These are phyloP conservation scores for Irena cyanogastra DNA, from an alignment of 2,113 vertebrate species.

Conservation along the genomic window DNA sequence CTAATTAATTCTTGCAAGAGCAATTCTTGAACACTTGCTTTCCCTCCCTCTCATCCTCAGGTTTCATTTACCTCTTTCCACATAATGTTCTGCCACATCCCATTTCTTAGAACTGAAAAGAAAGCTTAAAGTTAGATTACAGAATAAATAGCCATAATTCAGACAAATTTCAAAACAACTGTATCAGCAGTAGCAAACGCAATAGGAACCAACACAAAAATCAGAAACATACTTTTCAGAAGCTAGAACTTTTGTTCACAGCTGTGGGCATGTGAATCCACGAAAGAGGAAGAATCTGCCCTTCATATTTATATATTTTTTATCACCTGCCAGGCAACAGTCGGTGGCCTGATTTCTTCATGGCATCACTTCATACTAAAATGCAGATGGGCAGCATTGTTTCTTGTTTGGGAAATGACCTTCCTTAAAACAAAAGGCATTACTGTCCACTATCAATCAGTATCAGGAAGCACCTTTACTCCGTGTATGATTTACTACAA, in stretches of 20 bases:
- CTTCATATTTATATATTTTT: not conserved
- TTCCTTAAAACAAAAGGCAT: not conserved
- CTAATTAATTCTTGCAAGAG: not conserved
- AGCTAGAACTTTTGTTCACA: not conserved
- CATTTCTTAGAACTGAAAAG: slow-evolving; percentile 89
- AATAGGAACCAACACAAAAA: not conserved
- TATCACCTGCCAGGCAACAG: not conserved
- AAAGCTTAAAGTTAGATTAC: slow-evolving; percentile 7
- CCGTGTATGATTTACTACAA: not conserved
- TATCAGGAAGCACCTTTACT: not conserved
- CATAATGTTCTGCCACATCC: slow-evolving; percentile 91
- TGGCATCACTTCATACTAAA: not conserved
- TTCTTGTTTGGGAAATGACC: not conserved
- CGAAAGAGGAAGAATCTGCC: not conserved
- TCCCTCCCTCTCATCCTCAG: not conserved
- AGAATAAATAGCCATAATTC: not conserved
- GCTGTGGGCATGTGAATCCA: not conserved
- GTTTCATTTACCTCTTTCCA: slow-evolving; percentile 91
- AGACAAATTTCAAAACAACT: not conserved
- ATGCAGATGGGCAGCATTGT: not conserved
- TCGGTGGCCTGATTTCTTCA: not conserved
- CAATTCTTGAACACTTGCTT: not conserved
- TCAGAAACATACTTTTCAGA: not conserved
- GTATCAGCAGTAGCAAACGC: not conserved
- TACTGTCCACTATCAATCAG: not conserved